phyloP scores from a whole-genome alignment of 1,140 invertebrate species.

The Andricus grossulariae region DNA sequence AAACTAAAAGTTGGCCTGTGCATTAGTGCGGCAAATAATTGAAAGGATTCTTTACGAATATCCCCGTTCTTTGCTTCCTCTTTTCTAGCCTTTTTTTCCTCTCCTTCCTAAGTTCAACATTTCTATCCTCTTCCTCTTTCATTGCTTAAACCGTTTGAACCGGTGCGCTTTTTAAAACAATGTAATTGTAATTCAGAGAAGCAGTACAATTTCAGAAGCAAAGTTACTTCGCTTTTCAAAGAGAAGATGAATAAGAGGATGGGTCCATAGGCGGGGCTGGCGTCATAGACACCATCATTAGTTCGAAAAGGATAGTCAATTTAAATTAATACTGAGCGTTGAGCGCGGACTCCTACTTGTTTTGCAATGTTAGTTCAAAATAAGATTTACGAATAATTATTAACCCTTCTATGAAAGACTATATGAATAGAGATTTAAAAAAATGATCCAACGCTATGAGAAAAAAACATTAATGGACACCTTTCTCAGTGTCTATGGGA shows the following conservation, averaged over 20 bases:
- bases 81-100: background rate
- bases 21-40: constrained; percentile 24
- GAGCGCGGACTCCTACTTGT: background rate
- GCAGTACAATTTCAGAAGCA: constrained; percentile 41
- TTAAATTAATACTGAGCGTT: background rate
- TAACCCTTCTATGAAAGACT: background rate
- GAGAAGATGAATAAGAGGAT: constrained; percentile 12
- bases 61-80: background rate
- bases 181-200: constrained; percentile 45
- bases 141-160: constrained; percentile 37
- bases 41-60: background rate
- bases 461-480: too few species aligned
- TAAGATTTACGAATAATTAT: background rate
- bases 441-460: too few species aligned
- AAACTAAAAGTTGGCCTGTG: constrained; percentile 24
- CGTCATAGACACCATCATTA: background rate
- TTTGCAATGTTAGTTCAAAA: background rate
- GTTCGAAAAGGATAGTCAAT: constrained; percentile 5
- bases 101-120: background rate
- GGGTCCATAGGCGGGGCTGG: background rate
- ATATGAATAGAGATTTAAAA: too few species aligned
- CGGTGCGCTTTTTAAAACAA: constrained; percentile 45
- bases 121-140: background rate
- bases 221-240: constrained; percentile 35
- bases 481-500: too few species aligned